Evolutionary conservation across 2,113 vertebrate species (phyloP).

Genomic region (Spermophilus dauricus): DNA sequence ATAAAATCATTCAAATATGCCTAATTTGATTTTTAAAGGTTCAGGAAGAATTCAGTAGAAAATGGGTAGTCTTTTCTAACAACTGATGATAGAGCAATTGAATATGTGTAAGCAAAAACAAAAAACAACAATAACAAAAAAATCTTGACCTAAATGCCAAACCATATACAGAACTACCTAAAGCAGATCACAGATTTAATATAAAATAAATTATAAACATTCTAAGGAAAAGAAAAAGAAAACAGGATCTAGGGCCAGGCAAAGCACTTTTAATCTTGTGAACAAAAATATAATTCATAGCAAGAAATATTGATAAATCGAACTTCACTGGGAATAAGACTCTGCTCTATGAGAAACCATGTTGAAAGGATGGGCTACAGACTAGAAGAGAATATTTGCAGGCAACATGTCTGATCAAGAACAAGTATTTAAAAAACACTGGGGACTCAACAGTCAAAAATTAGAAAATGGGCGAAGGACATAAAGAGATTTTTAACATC

Average conservation of each 20-base stretch:
- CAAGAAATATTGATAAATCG: background rate
- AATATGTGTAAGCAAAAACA: background rate
- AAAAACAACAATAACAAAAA: background rate
- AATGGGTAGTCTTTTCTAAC: background rate
- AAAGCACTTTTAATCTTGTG: slow-evolving; percentile 7
- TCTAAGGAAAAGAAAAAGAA: background rate
- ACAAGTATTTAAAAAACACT: background rate
- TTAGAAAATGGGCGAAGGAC: background rate
- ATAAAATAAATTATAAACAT: background rate
- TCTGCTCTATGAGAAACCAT: background rate
- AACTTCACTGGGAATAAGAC: background rate
- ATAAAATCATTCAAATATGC: background rate
- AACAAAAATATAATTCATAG: background rate
- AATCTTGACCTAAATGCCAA: background rate
- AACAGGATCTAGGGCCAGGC: background rate
- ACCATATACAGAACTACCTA: slow-evolving; percentile 4
- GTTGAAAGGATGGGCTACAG: background rate
- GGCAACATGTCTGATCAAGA: background rate
- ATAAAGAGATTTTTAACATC: background rate
- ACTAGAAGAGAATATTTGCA: background rate
- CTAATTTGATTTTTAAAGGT: background rate
- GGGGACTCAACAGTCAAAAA: background rate
- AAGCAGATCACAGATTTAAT: background rate
- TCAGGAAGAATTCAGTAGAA: background rate
- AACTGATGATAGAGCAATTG: background rate